Evolutionary conservation across 2,888 invertebrate genomes (phyloP), one percentile per base, ranked within the genome.

Genomic region (Automeris io): DNA sequence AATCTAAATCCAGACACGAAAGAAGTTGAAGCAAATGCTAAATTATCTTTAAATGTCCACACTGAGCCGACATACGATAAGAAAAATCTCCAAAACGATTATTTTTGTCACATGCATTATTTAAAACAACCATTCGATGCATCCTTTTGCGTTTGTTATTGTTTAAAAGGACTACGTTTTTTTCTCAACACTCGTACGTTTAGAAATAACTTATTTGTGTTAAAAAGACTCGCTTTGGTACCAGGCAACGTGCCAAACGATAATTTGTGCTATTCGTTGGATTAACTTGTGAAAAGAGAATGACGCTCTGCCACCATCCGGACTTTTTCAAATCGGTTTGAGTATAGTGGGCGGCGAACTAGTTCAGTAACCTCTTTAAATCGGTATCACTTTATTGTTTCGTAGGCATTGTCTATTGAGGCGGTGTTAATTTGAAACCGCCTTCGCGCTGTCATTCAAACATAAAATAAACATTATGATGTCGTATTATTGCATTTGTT

Each of bases 221-320:
- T 51, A 53, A 22, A 46, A 54, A 54, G 55, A 53, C 44, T 45
- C 45, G 35, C 47, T 40, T 46, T 33, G 45, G 50, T 42, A 42
- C 41, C 40, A 64, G 64, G 39, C 60, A 41, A 32, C 35, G 40
- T 54, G 65, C 67, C 66, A 64, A 49, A 44, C 53, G 49, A 61
- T 52, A 53, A 39, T 26, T n/a, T 22, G 29, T 22, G 39, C 11
- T 34, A 29, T 33, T 26, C 21, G 22, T 39, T 37, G 33, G 13
- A 33, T 39, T 35, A 34, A 34, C 37, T 7, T 21, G 16, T 31
- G 16, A 29, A 16, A 29, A 29, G 16, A 29, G 13, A 16, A 16
- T 29, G 16, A 29, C 16, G 13, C 16, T n/a, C n/a, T 16, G 13
- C 16, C n/a, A n/a, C 8, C 5, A 5, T 5, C 16, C 37, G 18